These are phyloP conservation scores for Dascillus cervinus DNA, from an alignment of 2,888 invertebrate species.

Conservation along the genomic window DNA sequence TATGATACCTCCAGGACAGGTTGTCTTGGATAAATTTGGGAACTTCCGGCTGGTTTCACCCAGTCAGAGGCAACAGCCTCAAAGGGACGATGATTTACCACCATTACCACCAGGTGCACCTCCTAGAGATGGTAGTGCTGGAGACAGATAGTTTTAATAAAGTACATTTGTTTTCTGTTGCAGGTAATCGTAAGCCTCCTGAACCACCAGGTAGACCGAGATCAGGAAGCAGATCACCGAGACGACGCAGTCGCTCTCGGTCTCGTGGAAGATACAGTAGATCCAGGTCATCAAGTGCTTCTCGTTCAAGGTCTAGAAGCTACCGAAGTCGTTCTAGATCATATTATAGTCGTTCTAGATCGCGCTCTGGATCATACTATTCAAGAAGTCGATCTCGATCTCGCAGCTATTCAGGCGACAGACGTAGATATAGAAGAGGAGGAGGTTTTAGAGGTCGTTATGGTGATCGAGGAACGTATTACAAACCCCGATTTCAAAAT, in stretches of 20 bases:
- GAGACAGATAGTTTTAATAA: neutral
- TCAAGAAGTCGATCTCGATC: constrained; percentile 53
- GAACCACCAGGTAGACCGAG: constrained; percentile 42
- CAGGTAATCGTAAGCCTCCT: constrained; percentile 35
- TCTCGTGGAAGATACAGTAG: constrained; percentile 47
- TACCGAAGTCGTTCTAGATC: constrained; percentile 51
- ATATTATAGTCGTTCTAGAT: constrained; percentile 49
- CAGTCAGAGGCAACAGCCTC: constrained; percentile 38
- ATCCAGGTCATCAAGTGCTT: constrained; percentile 41
- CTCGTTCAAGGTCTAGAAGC: constrained; percentile 43
- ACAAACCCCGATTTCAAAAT: constrained; percentile 68
- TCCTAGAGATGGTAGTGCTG: constrained; percentile 38
- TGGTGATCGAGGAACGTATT: constrained; percentile 68
- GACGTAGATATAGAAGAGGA: constrained; percentile 43
- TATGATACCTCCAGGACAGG: constrained; percentile 45
- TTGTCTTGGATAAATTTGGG: constrained; percentile 67
- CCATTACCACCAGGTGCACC: constrained; percentile 46
- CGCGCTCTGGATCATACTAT: constrained; percentile 46
- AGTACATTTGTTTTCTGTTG: neutral
- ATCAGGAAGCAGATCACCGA: constrained; percentile 52
- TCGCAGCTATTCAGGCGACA: constrained; percentile 50
- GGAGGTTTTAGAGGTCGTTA: constrained; percentile 43
- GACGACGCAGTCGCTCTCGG: constrained; percentile 59
- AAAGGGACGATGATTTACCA: constrained; percentile 42
- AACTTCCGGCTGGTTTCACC: constrained; percentile 56